Base-by-base conservation (phyloP, 2,888 invertebrate genomes). In the Nemotelus nigrinus region DNA sequence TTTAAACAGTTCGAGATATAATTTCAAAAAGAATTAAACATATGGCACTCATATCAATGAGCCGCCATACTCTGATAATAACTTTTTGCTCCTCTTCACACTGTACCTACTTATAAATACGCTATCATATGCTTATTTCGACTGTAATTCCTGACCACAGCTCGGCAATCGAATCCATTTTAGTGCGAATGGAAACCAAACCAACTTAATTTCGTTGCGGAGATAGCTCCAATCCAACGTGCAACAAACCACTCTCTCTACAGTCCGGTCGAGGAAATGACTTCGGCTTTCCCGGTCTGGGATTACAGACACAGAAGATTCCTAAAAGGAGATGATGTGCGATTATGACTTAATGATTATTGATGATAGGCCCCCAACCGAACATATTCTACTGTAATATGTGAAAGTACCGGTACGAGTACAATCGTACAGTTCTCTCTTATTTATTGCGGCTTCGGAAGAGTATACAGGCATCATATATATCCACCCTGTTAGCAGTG, bases 341-440 rank as follows among this genome's bases (percentile, higher is more conserved):
- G 78, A 78, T 78, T 78, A 78, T 77, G 74, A 71, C 68, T 72
- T 78, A 78, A 78, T 78, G 78, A 77, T 78, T 78, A 78, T 78
- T 78, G 78, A 78, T 78, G 78, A 47, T 71, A 41, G 57, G 55
- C 41, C 45, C 47, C 55, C 10, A 44, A 45, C 41, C 39, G 60
- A 25, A 60, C 25, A 7, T 25, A 39, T 60, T 4, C 60, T 39
- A 10, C 60, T 41, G 7, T 25, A 7, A 25, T 39, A 60, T 25
- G 41, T 39, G 25, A 7, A 60, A 44, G 3, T 45, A 65, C 47
- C 43, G 3, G 45, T 67, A 67, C n/a, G 44, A n/a, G 67, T 44
- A 67, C 43, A 45, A 71, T 44, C 58, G 6, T 6, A 55, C 55
- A 68, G 39, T 48, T 48, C 48, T 68, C 65, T 47, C 41, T 47